Conservation (phyloP, 2,888 invertebrate species). For the Leptinotarsa tumamoca region DNA sequence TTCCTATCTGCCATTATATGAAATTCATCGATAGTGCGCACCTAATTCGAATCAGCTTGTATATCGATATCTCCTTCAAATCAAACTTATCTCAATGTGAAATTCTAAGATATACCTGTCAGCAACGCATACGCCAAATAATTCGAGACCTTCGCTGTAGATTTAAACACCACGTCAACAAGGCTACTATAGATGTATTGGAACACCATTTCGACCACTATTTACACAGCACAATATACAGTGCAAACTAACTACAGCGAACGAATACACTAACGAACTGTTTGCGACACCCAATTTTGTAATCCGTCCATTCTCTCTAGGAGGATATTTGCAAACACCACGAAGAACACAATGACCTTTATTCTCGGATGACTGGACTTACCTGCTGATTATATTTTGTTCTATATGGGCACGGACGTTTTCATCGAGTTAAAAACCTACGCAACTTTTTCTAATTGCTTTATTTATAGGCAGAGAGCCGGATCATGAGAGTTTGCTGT, state of each 20-base stretch:
- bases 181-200: constrained; percentile 42
- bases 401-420: constrained; percentile 10
- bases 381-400: constrained; percentile 18
- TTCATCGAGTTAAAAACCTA: constrained; percentile 9
- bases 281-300: constrained; percentile 18
- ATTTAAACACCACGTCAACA: constrained; percentile 42
- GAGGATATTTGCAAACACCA: constrained; percentile 18
- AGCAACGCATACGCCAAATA: constrained; percentile 47
- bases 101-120: constrained; percentile 41
- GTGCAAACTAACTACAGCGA: not conserved
- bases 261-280: not conserved
- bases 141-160: constrained; percentile 43
- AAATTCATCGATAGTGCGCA: too few species aligned
- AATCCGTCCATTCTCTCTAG: constrained; percentile 14
- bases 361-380: constrained; percentile 14
- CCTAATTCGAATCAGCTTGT: too few species aligned
- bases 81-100: not conserved
- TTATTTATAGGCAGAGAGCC: not conserved
- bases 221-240: not conserved
- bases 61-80: too few species aligned
- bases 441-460: constrained; percentile 19
- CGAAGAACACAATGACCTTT: constrained; percentile 20
- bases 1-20: too few species aligned
- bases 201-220: constrained; percentile 43
- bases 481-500: not conserved